These are phyloP conservation scores for Andrena chrysosceles DNA, from an alignment of 2,888 invertebrate genomes.

Conservation along the genomic window DNA sequence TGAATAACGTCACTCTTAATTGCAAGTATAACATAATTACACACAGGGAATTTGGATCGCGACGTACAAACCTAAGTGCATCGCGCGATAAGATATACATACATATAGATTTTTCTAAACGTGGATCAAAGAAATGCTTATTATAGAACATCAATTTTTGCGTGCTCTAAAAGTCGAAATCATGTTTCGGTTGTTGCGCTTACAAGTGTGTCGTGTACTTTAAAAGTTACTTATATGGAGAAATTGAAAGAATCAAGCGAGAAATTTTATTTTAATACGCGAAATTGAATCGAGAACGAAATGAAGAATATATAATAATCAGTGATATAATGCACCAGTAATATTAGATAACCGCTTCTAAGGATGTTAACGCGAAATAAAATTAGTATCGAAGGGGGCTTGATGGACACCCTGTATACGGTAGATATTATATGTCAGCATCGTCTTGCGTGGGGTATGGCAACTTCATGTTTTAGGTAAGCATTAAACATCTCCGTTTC, in stretches of 20 bases:
- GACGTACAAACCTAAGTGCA: neutral
- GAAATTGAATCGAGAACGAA: neutral
- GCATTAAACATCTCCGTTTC: conserved; percentile 25
- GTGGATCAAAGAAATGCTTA: conserved; percentile 12
- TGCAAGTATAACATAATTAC: neutral
- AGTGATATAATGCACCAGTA: neutral
- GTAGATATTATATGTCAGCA: conserved; percentile 55
- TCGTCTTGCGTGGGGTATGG: conserved; percentile 77
- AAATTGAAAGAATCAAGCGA: neutral
- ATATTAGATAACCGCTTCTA: conserved; percentile 2
- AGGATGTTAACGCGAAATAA: conserved; percentile 28
- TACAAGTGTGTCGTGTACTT: neutral
- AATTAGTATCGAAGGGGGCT: conserved; percentile 29
- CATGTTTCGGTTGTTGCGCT: neutral
- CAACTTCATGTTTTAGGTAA: conserved; percentile 84
- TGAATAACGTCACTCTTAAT: neutral
- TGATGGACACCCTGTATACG: conserved; percentile 48
- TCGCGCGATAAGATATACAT: conserved; percentile 7
- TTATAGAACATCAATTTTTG: neutral
- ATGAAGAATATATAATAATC: neutral
- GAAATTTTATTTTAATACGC: neutral
- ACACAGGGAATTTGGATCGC: neutral
- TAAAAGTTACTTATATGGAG: neutral
- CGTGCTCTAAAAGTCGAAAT: neutral
- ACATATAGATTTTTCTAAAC: conserved; percentile 15